phyloP scores from a whole-genome alignment of 2,797 vertebrate genomes.

The Myoxocephalus aenaeus region DNA sequence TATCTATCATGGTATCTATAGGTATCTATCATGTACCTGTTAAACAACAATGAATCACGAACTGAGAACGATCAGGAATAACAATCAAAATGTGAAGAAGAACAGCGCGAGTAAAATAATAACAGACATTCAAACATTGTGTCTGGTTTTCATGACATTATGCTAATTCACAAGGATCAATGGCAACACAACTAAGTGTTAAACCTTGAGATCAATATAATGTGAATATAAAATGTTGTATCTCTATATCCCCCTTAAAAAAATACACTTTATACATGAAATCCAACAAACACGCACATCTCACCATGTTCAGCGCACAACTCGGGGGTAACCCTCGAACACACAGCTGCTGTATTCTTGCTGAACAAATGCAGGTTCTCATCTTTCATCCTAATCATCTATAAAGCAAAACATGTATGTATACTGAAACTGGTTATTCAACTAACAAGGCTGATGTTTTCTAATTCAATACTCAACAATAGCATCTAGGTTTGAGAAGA shows the following conservation, averaged over 20 bases:
- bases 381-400: constrained; percentile 14
- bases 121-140: constrained; percentile 27
- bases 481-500: constrained; percentile 14
- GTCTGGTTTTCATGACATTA: constrained; percentile 37
- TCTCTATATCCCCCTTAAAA: constrained; percentile 73
- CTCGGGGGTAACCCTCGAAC: constrained; percentile 32
- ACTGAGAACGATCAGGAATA: constrained; percentile 11
- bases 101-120: constrained; percentile 12
- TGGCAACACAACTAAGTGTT: constrained; percentile 44
- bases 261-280: constrained; percentile 80
- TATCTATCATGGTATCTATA: constrained; percentile 16
- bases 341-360: constrained; percentile 37
- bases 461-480: constrained; percentile 18
- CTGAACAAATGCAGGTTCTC: constrained; percentile 11
- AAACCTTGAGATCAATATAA: constrained; percentile 54
- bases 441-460: constrained; percentile 24
- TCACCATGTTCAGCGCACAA: constrained; percentile 21
- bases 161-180: constrained; percentile 39
- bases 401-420: constrained; percentile 39
- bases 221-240: constrained; percentile 74
- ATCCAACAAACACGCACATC: constrained; percentile 42
- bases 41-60: neutral
- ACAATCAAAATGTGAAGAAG: constrained; percentile 12
- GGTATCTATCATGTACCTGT: constrained; percentile 5
- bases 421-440: constrained; percentile 24